These are phyloP conservation scores for Mormoops blainvillei DNA, from an alignment of 2,113 vertebrate genomes.

Conservation along the genomic window DNA sequence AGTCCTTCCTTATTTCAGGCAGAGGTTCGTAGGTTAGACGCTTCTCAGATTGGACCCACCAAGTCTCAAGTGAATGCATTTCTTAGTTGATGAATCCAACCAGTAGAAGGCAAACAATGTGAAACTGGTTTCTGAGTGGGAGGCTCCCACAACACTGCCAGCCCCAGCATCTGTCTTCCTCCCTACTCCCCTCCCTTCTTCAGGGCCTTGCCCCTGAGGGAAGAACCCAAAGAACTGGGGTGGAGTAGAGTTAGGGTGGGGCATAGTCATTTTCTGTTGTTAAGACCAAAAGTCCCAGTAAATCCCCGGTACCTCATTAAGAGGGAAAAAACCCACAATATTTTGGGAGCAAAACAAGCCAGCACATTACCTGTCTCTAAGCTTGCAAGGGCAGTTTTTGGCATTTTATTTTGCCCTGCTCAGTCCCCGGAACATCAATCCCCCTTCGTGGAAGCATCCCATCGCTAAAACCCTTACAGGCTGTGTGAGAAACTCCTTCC, in stretches of 20 bases:
- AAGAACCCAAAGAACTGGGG: neutral
- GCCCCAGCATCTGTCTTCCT: neutral
- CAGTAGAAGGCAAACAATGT: neutral
- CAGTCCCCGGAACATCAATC: neutral
- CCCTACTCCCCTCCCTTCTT: neutral
- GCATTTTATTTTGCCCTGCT: neutral
- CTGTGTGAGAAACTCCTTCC: conserved; percentile 81
- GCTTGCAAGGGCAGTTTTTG: neutral
- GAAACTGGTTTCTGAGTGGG: neutral
- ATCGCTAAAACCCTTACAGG: conserved; percentile 44
- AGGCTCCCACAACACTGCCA: neutral
- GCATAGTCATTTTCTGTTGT: neutral
- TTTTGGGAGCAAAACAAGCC: neutral
- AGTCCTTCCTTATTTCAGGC: neutral
- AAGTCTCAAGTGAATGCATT: neutral
- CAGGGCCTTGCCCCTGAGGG: neutral
- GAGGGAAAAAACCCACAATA: neutral
- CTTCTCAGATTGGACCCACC: neutral
- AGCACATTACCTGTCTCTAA: neutral
- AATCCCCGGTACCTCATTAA: neutral
- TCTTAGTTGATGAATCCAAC: neutral
- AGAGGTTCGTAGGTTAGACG: neutral
- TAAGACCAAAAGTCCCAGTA: neutral
- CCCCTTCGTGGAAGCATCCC: neutral
- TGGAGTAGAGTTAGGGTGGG: neutral